Evolutionary conservation across 1,140 invertebrate species (phyloP).

Genomic region (Polypedilum pembai): DNA sequence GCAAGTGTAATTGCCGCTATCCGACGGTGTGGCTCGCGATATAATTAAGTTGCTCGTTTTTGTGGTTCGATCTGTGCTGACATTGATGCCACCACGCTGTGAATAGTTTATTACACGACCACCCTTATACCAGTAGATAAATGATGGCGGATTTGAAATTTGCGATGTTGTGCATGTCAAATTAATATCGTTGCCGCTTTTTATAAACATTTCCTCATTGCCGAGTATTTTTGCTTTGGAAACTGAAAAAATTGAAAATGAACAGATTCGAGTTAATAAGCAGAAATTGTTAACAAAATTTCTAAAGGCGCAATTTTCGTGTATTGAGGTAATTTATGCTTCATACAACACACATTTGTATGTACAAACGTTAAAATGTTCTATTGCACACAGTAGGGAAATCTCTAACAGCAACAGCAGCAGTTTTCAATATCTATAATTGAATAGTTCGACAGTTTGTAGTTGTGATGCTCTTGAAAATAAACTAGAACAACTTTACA

Average conservation of each 20-base stretch:
- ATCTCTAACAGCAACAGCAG: too few relatives aligned
- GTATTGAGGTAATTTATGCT: too few relatives aligned
- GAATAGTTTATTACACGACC: conserved; percentile 76
- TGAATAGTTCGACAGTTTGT: too few relatives aligned
- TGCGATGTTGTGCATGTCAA: conserved; percentile 78
- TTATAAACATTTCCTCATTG: conserved; percentile 75
- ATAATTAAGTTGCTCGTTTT: conserved; percentile 68
- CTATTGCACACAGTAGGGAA: too few relatives aligned
- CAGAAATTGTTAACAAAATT: too few relatives aligned
- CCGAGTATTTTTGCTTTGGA: conserved; percentile 82
- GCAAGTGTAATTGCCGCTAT: conserved; percentile 76
- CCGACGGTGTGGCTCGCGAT: conserved; percentile 58
- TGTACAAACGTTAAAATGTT: too few relatives aligned
- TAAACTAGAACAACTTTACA: too few relatives aligned
- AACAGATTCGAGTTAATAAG: background rate
- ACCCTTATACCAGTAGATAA: conserved; percentile 87
- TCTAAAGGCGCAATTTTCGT: too few relatives aligned
- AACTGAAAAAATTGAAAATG: conserved; percentile 50
- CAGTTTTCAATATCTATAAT: too few relatives aligned
- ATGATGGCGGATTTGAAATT: conserved; percentile 76
- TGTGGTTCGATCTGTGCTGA: conserved; percentile 70
- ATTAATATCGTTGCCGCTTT: conserved; percentile 83
- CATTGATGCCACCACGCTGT: conserved; percentile 66
- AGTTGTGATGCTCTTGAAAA: too few relatives aligned
- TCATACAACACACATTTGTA: too few relatives aligned